phyloP scores from a whole-genome alignment of 2,797 vertebrate species.

The Prionace glauca region DNA sequence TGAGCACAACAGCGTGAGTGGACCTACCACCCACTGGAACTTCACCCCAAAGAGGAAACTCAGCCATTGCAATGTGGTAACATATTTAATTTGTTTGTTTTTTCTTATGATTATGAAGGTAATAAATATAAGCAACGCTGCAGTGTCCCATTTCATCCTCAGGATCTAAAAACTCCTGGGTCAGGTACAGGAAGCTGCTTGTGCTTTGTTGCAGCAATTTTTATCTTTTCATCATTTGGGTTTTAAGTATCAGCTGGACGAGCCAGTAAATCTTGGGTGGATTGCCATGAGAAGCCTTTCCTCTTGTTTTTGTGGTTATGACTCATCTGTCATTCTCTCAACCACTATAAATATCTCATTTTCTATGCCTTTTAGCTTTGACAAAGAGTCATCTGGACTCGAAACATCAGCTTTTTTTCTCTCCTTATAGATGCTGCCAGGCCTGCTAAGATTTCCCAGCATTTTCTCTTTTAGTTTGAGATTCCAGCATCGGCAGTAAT shows the following conservation, averaged over 20 bases:
- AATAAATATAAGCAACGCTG: not conserved
- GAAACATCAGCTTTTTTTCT: too few species aligned
- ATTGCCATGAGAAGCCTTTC: too few species aligned
- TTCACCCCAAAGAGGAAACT: not conserved
- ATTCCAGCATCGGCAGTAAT: too few species aligned
- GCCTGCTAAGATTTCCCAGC: too few species aligned
- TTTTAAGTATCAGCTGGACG: not conserved
- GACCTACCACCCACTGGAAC: not conserved
- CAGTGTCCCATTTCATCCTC: not conserved
- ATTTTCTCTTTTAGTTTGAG: too few species aligned
- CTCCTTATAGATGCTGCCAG: too few species aligned
- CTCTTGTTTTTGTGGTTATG: too few species aligned
- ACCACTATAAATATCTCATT: too few species aligned
- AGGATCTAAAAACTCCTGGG: not conserved
- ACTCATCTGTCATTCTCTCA: too few species aligned
- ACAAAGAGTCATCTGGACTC: too few species aligned
- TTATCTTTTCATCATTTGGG: not conserved
- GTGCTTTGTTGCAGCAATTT: not conserved
- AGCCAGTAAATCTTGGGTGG: not conserved
- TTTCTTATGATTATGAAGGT: not conserved
- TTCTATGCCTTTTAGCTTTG: too few species aligned
- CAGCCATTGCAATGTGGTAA: not conserved
- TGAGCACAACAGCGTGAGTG: not conserved
- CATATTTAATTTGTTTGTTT: not conserved
- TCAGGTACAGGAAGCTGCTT: too few species aligned